Percentiles rank a stretch among this genome's conserved stretches.
These are phyloP conservation scores for Flexamia atlantica DNA, from an alignment of 2,888 invertebrate species.

Conservation along the genomic window DNA sequence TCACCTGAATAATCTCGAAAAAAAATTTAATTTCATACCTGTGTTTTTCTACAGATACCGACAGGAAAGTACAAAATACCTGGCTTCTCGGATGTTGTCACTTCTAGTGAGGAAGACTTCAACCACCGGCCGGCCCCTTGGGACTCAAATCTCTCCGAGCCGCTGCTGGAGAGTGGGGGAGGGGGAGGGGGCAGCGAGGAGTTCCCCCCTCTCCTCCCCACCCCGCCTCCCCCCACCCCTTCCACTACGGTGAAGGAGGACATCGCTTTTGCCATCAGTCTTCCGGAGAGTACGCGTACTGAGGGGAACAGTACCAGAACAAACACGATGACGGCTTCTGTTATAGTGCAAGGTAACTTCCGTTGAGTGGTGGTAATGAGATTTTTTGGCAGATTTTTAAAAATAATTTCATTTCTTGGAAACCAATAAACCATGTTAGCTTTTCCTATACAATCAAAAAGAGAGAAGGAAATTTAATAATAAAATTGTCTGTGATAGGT, in stretches of 20 bases:
- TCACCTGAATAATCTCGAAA: too few relatives aligned
- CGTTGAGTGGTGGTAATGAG: background rate
- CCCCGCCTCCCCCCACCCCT: background rate
- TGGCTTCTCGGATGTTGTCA: background rate
- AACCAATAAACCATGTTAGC: too few relatives aligned
- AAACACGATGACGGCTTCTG: background rate
- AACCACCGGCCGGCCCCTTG: background rate
- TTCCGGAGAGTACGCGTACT: constrained; percentile 4
- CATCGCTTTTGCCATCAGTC: constrained; percentile 41
- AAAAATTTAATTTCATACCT: too few relatives aligned
- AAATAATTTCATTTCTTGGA: too few relatives aligned
- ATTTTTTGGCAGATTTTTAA: too few relatives aligned
- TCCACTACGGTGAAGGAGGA: background rate
- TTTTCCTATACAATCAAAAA: too few relatives aligned
- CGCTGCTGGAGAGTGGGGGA: constrained; percentile 39
- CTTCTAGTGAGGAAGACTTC: constrained; percentile 4
- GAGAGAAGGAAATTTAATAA: too few relatives aligned
- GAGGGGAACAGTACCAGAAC: background rate
- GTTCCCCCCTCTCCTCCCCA: constrained; percentile 12
- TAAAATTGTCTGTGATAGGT: too few relatives aligned
- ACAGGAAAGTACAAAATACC: background rate
- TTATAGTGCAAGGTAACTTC: constrained; percentile 13
- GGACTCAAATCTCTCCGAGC: constrained; percentile 35
- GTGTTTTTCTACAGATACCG: too few relatives aligned
- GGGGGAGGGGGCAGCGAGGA: constrained; percentile 9